These are phyloP conservation scores for Caranx ignobilis DNA, from an alignment of 2,113 vertebrate species.

Conservation along the genomic window DNA sequence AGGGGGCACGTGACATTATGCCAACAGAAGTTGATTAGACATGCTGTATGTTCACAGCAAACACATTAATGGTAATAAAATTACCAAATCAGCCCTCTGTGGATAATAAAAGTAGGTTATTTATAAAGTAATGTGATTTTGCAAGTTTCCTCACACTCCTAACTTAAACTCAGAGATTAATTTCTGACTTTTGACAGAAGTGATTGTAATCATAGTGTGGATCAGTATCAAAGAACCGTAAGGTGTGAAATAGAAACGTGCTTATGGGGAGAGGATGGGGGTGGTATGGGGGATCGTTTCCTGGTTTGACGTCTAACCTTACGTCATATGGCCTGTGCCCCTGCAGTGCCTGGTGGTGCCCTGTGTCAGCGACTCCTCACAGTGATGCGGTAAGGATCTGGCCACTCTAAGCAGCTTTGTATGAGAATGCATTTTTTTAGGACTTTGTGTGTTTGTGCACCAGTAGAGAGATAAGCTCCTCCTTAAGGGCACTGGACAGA, in stretches of 20 bases:
- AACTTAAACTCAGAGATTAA: background rate
- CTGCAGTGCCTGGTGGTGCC: slow-evolving; percentile 68
- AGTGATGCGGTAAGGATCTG: slow-evolving; percentile 31
- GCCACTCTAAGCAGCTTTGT: background rate
- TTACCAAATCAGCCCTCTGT: background rate
- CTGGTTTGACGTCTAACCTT: slow-evolving; percentile 43
- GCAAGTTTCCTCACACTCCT: background rate
- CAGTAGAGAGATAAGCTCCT: background rate
- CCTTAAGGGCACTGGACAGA: background rate
- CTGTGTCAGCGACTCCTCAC: slow-evolving; percentile 34
- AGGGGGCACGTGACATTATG: background rate
- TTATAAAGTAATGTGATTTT: background rate
- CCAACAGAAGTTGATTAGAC: background rate
- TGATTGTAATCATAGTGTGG: background rate
- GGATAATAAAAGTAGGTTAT: background rate
- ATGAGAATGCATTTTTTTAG: background rate
- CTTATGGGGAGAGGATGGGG: background rate
- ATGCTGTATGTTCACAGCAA: background rate
- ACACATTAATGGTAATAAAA: too few species aligned
- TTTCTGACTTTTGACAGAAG: background rate
- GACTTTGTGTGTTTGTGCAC: background rate
- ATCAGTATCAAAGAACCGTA: background rate
- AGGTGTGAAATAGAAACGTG: background rate
- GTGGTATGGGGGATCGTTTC: slow-evolving; percentile 31
- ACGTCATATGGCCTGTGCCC: slow-evolving; percentile 51